These are phyloP conservation scores for Leptoclinus maculatus DNA, from an alignment of 2,797 vertebrate species.

Conservation along the genomic window DNA sequence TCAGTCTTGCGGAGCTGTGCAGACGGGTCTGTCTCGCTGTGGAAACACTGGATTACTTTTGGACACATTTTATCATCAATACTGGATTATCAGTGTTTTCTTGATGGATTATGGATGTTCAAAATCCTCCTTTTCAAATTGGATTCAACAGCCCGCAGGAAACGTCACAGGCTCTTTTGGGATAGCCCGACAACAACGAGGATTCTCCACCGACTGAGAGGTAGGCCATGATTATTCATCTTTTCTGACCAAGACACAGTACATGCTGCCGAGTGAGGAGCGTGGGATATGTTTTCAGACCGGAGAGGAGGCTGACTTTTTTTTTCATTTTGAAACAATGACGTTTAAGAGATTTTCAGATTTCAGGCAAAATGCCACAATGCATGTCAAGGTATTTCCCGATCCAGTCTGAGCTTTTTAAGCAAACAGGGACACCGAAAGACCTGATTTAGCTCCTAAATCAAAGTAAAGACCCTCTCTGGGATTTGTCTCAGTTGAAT, in stretches of 20 bases:
- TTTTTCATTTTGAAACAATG: background rate
- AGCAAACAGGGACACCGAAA: background rate
- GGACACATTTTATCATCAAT: background rate
- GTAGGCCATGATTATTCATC: conserved; percentile 46
- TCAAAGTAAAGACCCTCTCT: background rate
- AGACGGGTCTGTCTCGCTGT: background rate
- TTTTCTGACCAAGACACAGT: background rate
- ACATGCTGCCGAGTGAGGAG: background rate
- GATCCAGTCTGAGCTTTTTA: background rate
- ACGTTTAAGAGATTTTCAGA: background rate
- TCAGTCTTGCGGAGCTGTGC: conserved; percentile 36
- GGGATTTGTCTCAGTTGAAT: background rate
- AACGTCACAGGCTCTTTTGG: background rate
- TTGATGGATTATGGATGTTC: conserved; percentile 22
- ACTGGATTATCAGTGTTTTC: conserved; percentile 34
- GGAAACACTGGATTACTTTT: conserved; percentile 23
- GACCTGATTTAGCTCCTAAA: background rate
- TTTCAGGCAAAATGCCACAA: background rate
- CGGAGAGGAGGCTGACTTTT: background rate
- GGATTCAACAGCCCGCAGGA: conserved; percentile 42
- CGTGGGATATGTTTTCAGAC: background rate
- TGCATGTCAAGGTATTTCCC: background rate
- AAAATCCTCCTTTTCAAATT: background rate
- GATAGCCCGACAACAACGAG: background rate
- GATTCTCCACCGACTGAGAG: conserved; percentile 32